These are phyloP conservation scores for Syritta pipiens DNA, from an alignment of 2,888 invertebrate genomes.

Conservation along the genomic window DNA sequence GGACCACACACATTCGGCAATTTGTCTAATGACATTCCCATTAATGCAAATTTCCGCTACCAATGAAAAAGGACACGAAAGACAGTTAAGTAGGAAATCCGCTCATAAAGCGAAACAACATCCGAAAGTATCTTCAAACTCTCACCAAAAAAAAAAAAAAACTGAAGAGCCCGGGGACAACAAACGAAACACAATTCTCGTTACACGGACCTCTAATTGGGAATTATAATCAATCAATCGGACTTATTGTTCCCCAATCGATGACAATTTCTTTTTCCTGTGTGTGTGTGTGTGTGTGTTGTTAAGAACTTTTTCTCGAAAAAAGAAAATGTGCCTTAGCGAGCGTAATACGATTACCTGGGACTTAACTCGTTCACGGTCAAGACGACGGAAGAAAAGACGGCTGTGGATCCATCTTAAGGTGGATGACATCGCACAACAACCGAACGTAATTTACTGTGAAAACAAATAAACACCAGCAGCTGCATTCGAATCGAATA, in stretches of 20 bases:
- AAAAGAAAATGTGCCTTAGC: constrained; percentile 1
- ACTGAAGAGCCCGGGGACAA: no score
- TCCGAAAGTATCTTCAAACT: no score
- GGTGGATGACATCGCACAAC: constrained; percentile 32
- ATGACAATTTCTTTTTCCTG: constrained; percentile 28
- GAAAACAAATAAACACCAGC: constrained; percentile 52
- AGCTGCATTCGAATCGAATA: constrained; percentile 16
- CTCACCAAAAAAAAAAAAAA: no score
- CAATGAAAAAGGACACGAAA: no score
- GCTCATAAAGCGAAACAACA: no score
- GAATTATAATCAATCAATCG: constrained; percentile 56
- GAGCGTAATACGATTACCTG: constrained; percentile 36
- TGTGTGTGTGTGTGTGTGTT: not conserved
- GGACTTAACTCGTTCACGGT: constrained; percentile 37
- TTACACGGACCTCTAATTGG: constrained; percentile 47
- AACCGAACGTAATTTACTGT: constrained; percentile 47
- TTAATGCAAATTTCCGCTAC: no score
- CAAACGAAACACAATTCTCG: no score
- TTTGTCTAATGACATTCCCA: no score
- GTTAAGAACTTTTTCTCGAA: not conserved
- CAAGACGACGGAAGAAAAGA: constrained; percentile 8
- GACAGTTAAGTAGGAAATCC: no score
- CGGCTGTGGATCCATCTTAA: not conserved
- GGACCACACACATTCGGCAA: no score
- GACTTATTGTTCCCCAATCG: constrained; percentile 48